These are phyloP conservation scores for Edolisoma coerulescens DNA, from an alignment of 2,113 vertebrate species.

Conservation along the genomic window DNA sequence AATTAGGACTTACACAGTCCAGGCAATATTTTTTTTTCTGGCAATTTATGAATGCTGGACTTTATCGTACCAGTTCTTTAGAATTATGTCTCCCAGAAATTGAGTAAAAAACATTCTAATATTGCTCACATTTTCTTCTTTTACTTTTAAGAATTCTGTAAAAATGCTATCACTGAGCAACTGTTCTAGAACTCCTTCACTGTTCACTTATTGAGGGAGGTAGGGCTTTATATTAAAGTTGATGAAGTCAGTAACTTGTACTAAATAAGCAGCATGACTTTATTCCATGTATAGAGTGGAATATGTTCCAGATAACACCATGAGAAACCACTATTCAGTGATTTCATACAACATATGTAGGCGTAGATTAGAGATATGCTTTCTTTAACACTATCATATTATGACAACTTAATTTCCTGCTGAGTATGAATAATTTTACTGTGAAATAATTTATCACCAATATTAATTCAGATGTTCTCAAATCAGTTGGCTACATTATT, in stretches of 20 bases:
- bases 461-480: slow-evolving; percentile 68
- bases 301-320: neutral
- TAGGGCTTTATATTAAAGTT: neutral
- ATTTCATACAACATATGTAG: slow-evolving; percentile 58
- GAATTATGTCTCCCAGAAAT: neutral
- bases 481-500: slow-evolving; percentile 57
- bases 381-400: slow-evolving; percentile 73
- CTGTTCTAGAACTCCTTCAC: neutral
- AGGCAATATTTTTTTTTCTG: neutral
- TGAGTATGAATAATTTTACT: slow-evolving; percentile 71
- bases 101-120: neutral
- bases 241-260: neutral
- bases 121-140: neutral
- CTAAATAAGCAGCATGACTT: neutral
- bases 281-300: neutral
- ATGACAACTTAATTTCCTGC: slow-evolving; percentile 76
- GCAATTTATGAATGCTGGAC: neutral
- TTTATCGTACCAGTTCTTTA: neutral
- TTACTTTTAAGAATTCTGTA: neutral
- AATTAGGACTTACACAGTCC: neutral
- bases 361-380: slow-evolving; percentile 46
- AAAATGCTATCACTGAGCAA: neutral
- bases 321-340: neutral
- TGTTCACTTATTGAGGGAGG: neutral
- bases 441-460: slow-evolving; percentile 72